These are phyloP conservation scores for Anguilla obscura DNA, from an alignment of 2,797 vertebrate genomes.

Conservation along the genomic window DNA sequence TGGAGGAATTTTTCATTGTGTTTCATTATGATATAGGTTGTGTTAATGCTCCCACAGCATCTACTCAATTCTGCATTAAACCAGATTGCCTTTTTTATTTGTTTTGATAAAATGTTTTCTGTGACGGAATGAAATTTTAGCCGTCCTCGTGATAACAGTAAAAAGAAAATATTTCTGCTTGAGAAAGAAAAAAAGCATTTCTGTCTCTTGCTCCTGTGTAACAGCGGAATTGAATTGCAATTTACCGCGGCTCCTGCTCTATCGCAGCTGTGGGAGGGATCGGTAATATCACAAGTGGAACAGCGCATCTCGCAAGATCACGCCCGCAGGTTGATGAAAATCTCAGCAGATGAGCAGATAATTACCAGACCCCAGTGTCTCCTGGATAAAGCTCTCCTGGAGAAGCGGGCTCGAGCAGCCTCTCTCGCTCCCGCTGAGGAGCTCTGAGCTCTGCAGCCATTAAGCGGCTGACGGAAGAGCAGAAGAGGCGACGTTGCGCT, in stretches of 20 bases:
- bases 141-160: not conserved
- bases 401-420: not conserved
- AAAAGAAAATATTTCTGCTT: not conserved
- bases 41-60: not conserved
- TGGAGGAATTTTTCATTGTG: not conserved
- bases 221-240: not conserved
- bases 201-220: not conserved
- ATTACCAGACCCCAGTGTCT: not conserved
- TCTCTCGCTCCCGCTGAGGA: not conserved
- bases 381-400: not conserved
- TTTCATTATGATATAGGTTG: not conserved
- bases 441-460: not conserved
- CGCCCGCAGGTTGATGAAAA: not conserved
- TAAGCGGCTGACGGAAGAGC: not conserved
- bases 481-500: not conserved
- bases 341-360: not conserved
- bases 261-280: not conserved
- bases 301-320: not conserved
- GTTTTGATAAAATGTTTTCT: not conserved
- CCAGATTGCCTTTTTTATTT: constrained; percentile 1
- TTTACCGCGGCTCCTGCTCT: not conserved
- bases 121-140: not conserved
- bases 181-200: not conserved
- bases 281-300: not conserved
- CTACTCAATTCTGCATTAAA: not conserved